Percentiles rank a stretch among this genome's conserved stretches.
These are phyloP conservation scores for Coelopa pilipes DNA, from an alignment of 2,888 invertebrate species.

Conservation along the genomic window DNA sequence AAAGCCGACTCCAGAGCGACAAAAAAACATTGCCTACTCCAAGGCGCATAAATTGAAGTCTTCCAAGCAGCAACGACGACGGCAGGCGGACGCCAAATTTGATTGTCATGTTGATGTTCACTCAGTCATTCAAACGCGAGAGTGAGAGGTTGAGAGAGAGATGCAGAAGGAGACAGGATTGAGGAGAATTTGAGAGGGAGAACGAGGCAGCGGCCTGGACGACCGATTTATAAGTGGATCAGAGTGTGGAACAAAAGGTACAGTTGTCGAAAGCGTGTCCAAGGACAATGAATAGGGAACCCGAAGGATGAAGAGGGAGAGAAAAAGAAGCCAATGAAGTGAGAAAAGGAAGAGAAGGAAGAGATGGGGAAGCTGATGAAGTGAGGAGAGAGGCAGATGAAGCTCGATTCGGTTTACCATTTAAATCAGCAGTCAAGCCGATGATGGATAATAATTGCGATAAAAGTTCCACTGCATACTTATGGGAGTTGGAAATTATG, in stretches of 20 bases:
- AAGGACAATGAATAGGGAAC: no score
- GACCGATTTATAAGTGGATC: conserved; percentile 20
- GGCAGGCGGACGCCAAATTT: conserved; percentile 22
- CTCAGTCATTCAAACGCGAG: conserved; percentile 28
- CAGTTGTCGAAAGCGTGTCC: conserved; percentile 19
- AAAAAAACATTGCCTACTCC: conserved; percentile 39
- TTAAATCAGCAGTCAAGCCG: conserved; percentile 34
- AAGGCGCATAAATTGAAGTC: conserved; percentile 38
- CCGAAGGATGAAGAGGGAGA: no score
- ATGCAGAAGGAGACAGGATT: no score
- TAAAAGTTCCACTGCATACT: conserved; percentile 19
- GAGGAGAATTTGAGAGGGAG: conserved; percentile 20
- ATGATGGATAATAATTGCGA: conserved; percentile 33
- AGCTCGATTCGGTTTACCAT: conserved; percentile 17
- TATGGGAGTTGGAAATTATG: conserved; percentile 7
- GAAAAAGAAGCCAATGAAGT: no score
- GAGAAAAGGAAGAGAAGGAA: no score
- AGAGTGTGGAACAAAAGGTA: conserved; percentile 32
- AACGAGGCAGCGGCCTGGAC: background rate
- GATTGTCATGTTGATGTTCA: conserved; percentile 41
- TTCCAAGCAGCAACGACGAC: background rate
- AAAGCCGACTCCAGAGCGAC: background rate
- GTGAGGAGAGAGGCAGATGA: background rate
- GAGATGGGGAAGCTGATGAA: background rate
- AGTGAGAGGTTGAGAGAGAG: no score